phyloP scores from a whole-genome alignment of 1,140 invertebrate genomes.

The Cydia amplana region DNA sequence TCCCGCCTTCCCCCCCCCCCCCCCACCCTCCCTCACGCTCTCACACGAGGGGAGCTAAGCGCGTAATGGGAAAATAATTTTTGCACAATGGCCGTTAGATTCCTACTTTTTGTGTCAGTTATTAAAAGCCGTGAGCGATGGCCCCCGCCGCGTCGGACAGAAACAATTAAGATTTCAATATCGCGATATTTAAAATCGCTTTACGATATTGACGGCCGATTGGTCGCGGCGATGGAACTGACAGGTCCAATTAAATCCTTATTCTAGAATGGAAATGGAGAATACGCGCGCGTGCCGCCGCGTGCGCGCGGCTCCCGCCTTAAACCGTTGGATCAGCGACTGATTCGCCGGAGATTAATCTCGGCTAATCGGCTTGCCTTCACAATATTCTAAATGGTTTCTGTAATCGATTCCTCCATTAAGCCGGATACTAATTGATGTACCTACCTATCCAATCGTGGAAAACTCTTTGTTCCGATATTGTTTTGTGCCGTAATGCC shows the following conservation, averaged over 20 bases:
- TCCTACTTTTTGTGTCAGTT: slow-evolving; percentile 36
- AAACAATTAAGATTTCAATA: slow-evolving; percentile 30
- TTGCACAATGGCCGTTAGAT: slow-evolving; percentile 41
- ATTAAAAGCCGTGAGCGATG: slow-evolving; percentile 36
- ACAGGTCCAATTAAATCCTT: slow-evolving; percentile 28
- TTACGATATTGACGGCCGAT: slow-evolving; percentile 6
- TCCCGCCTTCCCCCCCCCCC: background rate
- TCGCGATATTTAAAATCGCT: slow-evolving; percentile 31
- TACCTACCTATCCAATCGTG: background rate
- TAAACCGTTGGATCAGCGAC: background rate
- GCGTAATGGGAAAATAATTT: slow-evolving; percentile 40
- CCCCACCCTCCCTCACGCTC: background rate
- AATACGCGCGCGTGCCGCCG: background rate
- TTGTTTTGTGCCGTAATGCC: background rate
- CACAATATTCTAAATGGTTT: slow-evolving; percentile 25
- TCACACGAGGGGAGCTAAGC: background rate
- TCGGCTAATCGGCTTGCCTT: slow-evolving; percentile 27
- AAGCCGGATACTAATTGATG: slow-evolving; percentile 8
- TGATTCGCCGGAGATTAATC: slow-evolving; percentile 10
- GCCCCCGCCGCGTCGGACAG: slow-evolving; percentile 21
- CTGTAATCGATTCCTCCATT: slow-evolving; percentile 20
- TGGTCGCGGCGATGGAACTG: slow-evolving; percentile 15
- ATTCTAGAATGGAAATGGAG: background rate
- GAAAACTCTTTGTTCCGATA: background rate
- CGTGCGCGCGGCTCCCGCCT: background rate